phyloP scores from a whole-genome alignment of 1,140 invertebrate genomes.

The Heliconius hermathena region DNA sequence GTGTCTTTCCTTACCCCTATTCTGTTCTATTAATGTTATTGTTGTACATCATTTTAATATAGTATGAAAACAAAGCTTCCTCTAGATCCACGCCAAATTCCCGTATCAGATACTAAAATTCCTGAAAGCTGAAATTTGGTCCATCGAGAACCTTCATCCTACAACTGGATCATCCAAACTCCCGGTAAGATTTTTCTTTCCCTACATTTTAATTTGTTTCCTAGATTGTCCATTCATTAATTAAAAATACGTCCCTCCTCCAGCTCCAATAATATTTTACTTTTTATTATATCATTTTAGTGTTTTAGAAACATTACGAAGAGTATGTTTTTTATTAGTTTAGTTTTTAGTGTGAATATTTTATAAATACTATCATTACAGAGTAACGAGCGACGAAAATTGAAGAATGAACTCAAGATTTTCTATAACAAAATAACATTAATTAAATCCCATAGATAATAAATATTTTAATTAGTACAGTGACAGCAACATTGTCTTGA shows the following conservation, averaged over 20 bases:
- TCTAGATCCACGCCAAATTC: slow-evolving; percentile 74
- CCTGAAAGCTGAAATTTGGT: slow-evolving; percentile 68
- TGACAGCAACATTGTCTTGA: neutral
- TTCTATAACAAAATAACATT: slow-evolving; percentile 15
- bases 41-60: slow-evolving; percentile 48
- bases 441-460: neutral
- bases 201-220: slow-evolving; percentile 75
- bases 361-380: neutral
- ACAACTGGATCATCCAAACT: slow-evolving; percentile 76
- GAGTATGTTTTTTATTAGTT: slow-evolving; percentile 2
- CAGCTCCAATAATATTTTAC: slow-evolving; percentile 17
- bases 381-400: slow-evolving; percentile 10
- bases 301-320: neutral
- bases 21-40: slow-evolving; percentile 37
- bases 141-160: slow-evolving; percentile 76
- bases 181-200: slow-evolving; percentile 76
- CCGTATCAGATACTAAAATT: slow-evolving; percentile 72
- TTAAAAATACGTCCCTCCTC: slow-evolving; percentile 15
- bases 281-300: neutral
- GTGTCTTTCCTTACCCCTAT: slow-evolving; percentile 54
- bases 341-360: slow-evolving; percentile 5
- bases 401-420: neutral
- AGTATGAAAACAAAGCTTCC: slow-evolving; percentile 57
- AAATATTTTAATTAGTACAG: neutral
- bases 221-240: slow-evolving; percentile 58